Evolutionary conservation across 2,113 vertebrate genomes (phyloP), one percentile per base, ranked within the genome.

Genomic region (Nibea albiflora): DNA sequence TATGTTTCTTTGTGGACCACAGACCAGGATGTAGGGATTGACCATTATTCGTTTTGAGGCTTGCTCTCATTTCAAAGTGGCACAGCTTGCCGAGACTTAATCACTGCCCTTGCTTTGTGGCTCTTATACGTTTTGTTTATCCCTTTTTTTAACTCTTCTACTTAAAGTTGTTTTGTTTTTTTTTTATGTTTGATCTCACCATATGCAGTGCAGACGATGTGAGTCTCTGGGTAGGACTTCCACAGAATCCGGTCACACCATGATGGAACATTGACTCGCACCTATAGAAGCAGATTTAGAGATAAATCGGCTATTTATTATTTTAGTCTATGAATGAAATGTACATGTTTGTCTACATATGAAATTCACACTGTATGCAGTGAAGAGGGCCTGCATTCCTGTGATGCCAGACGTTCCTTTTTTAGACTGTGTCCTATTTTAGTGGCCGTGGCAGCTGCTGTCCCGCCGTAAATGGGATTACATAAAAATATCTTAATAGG

Each of bases 241-340:
- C 96, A 97, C 39, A 98, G 92, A 90, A 98, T 92, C 67, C 97
- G 93, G 79, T 98, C 97, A 39, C 96, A 97, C 97, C 97, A 97
- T 0, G 96, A 97, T 5, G 97, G 97, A 31, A 96, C 97, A 0
- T 96, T 97, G 68, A 97, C 94, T 69, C 95, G 91, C 71, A 96
- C 85, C 97, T 98, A 74, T 1, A 91, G 49, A 83, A 54, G 91
- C 54, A 87, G 22, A 80, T 77, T 65, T 52, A 54, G 11, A 0
- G 46, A 42, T 24, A 70, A 74, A 50, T 64, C 16, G 63, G 5
- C 50, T 69, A 65, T 1, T 4, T 26, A 14, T 15, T 57, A 6
- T 6, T 39, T 39, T 39, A 39, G 35, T 39, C 35, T 39, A 39
- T 7, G 8, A 39, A 39, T 39, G 35, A 39, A 39, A 11, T 1